Base-by-base conservation (phyloP, 2,113 vertebrate genomes). In the Madoqua kirkii region DNA sequence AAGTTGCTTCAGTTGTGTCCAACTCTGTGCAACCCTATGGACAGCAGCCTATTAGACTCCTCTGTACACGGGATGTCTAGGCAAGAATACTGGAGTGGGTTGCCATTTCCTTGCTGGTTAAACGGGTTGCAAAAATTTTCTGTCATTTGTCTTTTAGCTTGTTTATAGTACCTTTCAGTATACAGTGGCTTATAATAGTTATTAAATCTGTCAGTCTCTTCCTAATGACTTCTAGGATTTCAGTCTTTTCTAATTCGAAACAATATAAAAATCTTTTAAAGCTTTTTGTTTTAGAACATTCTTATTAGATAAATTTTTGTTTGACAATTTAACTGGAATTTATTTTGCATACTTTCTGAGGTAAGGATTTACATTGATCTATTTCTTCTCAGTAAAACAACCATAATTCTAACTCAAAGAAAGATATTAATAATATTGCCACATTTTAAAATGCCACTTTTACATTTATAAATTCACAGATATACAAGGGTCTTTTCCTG, bases 61-160 rank as follows among this genome's bases (percentile, higher is more conserved):
- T 40, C 67, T 71, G 67, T 71, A 19, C n/a, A 23, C 0, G 0
- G 67, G 67, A 36, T 71, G n/a, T 71, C 67, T 71, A 71, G 19
- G n/a, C 67, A 71, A 23, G 19, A 71, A 23, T 36, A 36, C 67
- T 36, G n/a, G 67, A 23, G 67, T 71, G n/a, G n/a, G 67, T 36
- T 71, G 67, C 67, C n/a, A 36, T 23, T 36, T 36, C n/a, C n/a
- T 50, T 89, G n/a, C 25, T 76, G 23, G 7, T 85, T 92, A 97
- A 97, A 83, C 33, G 1, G 36, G 27, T 67, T 60, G n/a, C 23
- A 92, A 62, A 89, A 23, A 29, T 88, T 95, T 90, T 54, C 76
- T 95, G 50, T 83, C 57, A 59, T 88, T 97, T 94, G 33, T 89
- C n/a, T 84, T 97, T 97, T 57, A 91, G 57, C 33, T 90, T 86